These are phyloP conservation scores for Xiphydria camelus DNA, from an alignment of 2,888 invertebrate species.

Conservation along the genomic window DNA sequence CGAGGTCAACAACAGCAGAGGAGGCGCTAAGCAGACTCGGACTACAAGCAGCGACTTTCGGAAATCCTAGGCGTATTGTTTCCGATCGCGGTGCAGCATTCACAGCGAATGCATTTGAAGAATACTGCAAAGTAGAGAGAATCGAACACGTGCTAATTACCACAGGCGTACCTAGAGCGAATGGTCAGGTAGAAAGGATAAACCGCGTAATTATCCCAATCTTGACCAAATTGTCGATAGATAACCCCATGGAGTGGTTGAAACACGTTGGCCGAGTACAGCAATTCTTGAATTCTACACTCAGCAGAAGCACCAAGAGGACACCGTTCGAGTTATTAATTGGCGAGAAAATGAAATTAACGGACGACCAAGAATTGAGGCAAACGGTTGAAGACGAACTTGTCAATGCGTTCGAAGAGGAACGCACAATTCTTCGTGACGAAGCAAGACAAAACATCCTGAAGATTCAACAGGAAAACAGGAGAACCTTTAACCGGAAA, in stretches of 20 bases:
- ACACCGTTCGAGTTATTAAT: slow-evolving; percentile 19
- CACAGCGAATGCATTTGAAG: slow-evolving; percentile 11
- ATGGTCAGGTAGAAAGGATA: slow-evolving; percentile 18
- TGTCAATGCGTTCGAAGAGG: slow-evolving; percentile 20
- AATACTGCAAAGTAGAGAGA: slow-evolving; percentile 12
- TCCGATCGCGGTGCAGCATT: slow-evolving; percentile 17
- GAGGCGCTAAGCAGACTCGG: slow-evolving; percentile 13
- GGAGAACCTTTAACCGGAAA: slow-evolving; percentile 13
- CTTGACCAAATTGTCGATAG: slow-evolving; percentile 15
- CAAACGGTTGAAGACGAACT: slow-evolving; percentile 26
- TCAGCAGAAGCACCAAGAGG: slow-evolving; percentile 13
- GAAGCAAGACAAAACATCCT: slow-evolving; percentile 22
- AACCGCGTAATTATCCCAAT: slow-evolving; percentile 15
- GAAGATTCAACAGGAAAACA: slow-evolving; percentile 27
- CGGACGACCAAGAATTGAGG: slow-evolving; percentile 21
- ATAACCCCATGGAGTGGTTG: slow-evolving; percentile 8
- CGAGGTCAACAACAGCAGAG: slow-evolving; percentile 14
- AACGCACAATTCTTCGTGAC: slow-evolving; percentile 13
- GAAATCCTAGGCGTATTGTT: slow-evolving; percentile 17
- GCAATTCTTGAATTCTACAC: slow-evolving; percentile 7
- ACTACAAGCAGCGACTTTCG: slow-evolving; percentile 16
- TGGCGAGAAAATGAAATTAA: slow-evolving; percentile 14
- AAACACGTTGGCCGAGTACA: slow-evolving; percentile 1
- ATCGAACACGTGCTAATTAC: slow-evolving; percentile 14
- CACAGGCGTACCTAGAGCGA: slow-evolving; percentile 15